Evolutionary conservation across 2,888 invertebrate genomes (phyloP).

Genomic region (Mesochorus sp.): DNA sequence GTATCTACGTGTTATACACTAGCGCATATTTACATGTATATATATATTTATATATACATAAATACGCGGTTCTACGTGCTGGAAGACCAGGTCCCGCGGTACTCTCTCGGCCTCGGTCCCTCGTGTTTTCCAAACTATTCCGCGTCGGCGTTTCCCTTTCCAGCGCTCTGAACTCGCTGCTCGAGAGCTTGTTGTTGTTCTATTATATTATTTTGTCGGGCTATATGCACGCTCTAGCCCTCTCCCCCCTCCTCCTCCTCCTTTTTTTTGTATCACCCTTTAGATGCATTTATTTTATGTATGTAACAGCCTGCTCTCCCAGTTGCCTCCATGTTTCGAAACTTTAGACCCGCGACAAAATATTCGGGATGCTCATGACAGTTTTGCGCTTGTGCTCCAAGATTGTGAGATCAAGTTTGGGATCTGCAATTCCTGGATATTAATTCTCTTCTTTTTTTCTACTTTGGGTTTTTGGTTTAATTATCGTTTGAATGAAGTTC

Average conservation of each 20-base stretch:
- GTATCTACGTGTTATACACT: background rate
- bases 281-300: conserved; percentile 8
- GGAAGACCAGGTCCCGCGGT: conserved; percentile 22
- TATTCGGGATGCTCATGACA: too few relatives aligned
- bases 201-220: conserved; percentile 34
- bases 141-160: conserved; percentile 44
- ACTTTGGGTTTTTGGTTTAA: background rate
- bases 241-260: too few relatives aligned
- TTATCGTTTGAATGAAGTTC: too few relatives aligned
- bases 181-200: conserved; percentile 30
- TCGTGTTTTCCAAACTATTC: conserved; percentile 55
- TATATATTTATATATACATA: background rate
- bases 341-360: too few relatives aligned
- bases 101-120: conserved; percentile 12
- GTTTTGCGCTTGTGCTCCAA: too few relatives aligned
- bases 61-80: conserved; percentile 21
- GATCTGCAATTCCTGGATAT: background rate
- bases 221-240: too few relatives aligned
- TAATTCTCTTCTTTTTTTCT: background rate
- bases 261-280: conserved; percentile 20
- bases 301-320: too few relatives aligned
- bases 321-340: too few relatives aligned
- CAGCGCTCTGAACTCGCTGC: conserved; percentile 35
- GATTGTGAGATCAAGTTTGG: too few relatives aligned
- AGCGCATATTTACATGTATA: background rate